These are phyloP conservation scores for Sarcophaga rosellei DNA, from an alignment of 2,888 invertebrate genomes.

Conservation along the genomic window DNA sequence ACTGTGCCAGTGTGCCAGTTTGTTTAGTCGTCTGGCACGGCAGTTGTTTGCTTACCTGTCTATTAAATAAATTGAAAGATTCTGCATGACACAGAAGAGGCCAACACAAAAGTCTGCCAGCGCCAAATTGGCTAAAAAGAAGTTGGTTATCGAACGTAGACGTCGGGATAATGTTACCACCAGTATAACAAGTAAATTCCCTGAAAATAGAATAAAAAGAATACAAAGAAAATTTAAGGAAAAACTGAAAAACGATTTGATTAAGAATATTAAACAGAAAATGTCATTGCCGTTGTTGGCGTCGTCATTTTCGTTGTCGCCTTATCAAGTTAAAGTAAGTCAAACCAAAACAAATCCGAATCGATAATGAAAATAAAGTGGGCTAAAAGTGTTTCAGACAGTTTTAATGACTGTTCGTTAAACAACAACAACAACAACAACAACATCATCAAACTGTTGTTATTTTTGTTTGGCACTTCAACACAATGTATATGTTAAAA, in stretches of 20 bases:
- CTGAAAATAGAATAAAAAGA: conserved; percentile 82
- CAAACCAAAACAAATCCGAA: background rate
- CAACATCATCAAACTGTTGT: too few relatives aligned
- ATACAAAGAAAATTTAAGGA: conserved; percentile 41
- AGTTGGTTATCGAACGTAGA: conserved; percentile 93
- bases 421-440: too few relatives aligned
- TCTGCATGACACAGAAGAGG: conserved; percentile 95
- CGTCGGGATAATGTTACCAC: conserved; percentile 92
- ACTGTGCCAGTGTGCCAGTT: too few relatives aligned
- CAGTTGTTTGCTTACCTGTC: conserved; percentile 84
- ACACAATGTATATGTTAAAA: too few relatives aligned
- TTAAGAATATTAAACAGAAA: conserved; percentile 27
- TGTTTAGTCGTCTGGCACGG: too few relatives aligned
- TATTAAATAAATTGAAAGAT: conserved; percentile 90
- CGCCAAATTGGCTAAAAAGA: conserved; percentile 94
- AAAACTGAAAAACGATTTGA: conserved; percentile 50
- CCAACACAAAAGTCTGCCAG: conserved; percentile 96
- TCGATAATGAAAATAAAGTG: background rate
- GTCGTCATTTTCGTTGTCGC: background rate
- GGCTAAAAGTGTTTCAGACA: background rate
- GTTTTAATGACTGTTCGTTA: conserved; percentile 6
- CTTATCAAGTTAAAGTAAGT: background rate
- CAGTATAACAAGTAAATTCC: conserved; percentile 92
- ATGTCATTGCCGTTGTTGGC: background rate
- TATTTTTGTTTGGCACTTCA: too few relatives aligned